These are phyloP conservation scores for Cephus cinctus DNA, from an alignment of 1,140 invertebrate species.

Conservation along the genomic window DNA sequence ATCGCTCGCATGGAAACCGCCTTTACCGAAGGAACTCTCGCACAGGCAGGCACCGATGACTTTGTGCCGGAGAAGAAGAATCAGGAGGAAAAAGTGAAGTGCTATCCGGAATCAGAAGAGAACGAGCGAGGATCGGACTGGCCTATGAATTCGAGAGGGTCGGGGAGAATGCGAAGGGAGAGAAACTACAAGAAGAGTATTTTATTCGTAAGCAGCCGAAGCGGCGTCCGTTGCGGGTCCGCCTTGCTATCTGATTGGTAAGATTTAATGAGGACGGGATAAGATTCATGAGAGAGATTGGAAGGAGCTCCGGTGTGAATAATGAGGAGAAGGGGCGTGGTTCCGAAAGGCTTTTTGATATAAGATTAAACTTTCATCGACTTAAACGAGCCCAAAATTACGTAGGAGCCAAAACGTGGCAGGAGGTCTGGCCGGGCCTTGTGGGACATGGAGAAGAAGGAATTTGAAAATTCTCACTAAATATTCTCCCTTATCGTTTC, in stretches of 20 bases:
- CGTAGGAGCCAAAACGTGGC: too few relatives aligned
- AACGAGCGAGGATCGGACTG: slow-evolving; percentile 22
- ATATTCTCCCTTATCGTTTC: too few relatives aligned
- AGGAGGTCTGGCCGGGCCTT: too few relatives aligned
- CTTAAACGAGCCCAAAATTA: too few relatives aligned
- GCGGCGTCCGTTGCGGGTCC: slow-evolving; percentile 14
- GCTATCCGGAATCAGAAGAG: too few relatives aligned
- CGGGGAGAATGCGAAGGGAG: too few relatives aligned
- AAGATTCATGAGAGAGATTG: slow-evolving; percentile 49
- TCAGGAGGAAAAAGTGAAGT: too few relatives aligned
- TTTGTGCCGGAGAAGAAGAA: too few relatives aligned
- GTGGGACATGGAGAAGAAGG: too few relatives aligned
- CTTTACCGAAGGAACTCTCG: background rate
- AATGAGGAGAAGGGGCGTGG: slow-evolving; percentile 11
- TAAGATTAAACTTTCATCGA: slow-evolving; percentile 4
- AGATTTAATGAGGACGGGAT: slow-evolving; percentile 45
- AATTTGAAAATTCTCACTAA: too few relatives aligned
- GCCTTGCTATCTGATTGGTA: slow-evolving; percentile 30
- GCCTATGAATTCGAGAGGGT: background rate
- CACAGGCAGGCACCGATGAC: background rate
- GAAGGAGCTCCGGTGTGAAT: slow-evolving; percentile 21
- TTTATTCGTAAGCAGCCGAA: slow-evolving; percentile 20
- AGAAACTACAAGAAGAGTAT: slow-evolving; percentile 17
- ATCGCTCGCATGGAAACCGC: background rate
- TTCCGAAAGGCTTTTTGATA: background rate